These are phyloP conservation scores for Porites lutea DNA, from an alignment of 64 coral and sea anemone species.

Conservation along the genomic window DNA sequence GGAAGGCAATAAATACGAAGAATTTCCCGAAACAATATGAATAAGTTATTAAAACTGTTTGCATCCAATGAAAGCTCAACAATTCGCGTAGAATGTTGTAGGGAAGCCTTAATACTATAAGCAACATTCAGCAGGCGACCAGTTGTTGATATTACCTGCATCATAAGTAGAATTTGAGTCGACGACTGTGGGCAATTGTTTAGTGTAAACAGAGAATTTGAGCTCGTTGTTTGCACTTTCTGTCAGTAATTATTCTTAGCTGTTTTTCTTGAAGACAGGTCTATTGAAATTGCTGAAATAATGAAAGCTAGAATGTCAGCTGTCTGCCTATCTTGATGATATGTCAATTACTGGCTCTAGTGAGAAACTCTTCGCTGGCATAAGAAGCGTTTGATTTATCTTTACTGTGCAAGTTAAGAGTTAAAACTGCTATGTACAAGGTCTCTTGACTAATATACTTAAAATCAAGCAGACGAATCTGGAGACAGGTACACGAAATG, in stretches of 20 bases:
- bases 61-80: slow-evolving; percentile 11
- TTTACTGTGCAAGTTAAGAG: neutral
- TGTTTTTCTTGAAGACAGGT: slow-evolving; percentile 35
- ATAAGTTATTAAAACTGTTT: neutral
- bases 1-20: slow-evolving; percentile 11
- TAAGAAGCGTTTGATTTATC: neutral
- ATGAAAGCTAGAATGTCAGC: slow-evolving; percentile 10
- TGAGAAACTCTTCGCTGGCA: neutral
- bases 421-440: neutral
- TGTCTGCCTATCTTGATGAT: neutral
- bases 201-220: neutral
- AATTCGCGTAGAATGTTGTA: neutral
- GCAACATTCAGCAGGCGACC: neutral
- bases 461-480: neutral
- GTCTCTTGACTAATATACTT: too few species aligned
- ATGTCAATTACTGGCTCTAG: neutral
- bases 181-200: neutral
- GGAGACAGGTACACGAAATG: neutral
- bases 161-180: neutral
- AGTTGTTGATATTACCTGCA: neutral
- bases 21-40: slow-evolving; percentile 3
- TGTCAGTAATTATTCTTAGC: slow-evolving; percentile 19
- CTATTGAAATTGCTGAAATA: slow-evolving; percentile 28
- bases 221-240: slow-evolving; percentile 5
- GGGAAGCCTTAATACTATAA: neutral